These are phyloP conservation scores for Polypedilum pembai DNA, from an alignment of 1,140 invertebrate genomes.

Conservation along the genomic window DNA sequence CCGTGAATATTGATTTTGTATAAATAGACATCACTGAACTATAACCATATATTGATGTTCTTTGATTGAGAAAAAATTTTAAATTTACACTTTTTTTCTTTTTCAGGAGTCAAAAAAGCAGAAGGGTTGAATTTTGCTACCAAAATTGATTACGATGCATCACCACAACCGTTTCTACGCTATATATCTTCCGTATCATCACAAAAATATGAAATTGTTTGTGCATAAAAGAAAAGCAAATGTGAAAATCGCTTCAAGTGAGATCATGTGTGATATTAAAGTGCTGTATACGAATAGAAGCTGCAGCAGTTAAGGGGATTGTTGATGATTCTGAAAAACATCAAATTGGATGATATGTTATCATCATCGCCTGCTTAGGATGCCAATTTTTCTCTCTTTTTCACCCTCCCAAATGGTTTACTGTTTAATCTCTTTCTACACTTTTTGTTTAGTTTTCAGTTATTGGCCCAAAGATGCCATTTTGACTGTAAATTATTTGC, in stretches of 20 bases:
- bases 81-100: no score
- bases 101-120: no score
- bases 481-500: neutral
- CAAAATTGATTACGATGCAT: conserved; percentile 13
- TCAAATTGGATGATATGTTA: conserved; percentile 26
- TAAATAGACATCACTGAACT: no score
- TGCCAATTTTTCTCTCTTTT: conserved; percentile 2
- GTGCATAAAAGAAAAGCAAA: neutral
- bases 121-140: no score
- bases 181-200: neutral
- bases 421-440: neutral
- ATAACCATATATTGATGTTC: no score
- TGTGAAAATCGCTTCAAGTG: conserved; percentile 16
- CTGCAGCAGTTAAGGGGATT: neutral
- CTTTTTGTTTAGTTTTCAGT: neutral
- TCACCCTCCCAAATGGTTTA: conserved; percentile 10
- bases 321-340: neutral
- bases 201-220: neutral
- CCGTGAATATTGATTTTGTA: no score
- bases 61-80: no score
- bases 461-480: neutral
- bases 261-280: conserved; percentile 14
- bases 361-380: neutral
- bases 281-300: neutral
- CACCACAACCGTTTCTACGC: conserved; percentile 3